phyloP scores from a whole-genome alignment of 2,888 invertebrate species.

The Plebejus melissa region DNA sequence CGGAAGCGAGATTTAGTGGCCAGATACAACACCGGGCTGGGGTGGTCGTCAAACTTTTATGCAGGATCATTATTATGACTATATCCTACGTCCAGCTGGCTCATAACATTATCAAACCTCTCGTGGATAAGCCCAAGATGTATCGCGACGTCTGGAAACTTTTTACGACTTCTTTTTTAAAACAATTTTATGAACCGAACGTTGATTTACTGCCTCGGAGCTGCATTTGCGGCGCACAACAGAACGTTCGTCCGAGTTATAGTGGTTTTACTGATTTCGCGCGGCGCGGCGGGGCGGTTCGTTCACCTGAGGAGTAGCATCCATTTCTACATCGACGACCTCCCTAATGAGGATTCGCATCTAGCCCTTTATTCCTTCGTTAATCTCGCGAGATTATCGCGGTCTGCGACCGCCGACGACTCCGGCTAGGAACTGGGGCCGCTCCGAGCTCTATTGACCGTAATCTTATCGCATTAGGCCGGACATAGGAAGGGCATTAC shows the following conservation, averaged over 20 bases:
- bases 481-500: constrained; percentile 78
- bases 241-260: constrained; percentile 54
- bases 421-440: constrained; percentile 26
- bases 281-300: constrained; percentile 53
- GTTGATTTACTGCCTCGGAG: constrained; percentile 56
- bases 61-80: constrained; percentile 29
- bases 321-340: constrained; percentile 46
- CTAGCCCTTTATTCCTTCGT: background rate
- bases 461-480: constrained; percentile 75
- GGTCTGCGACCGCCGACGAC: constrained; percentile 10
- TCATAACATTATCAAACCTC: background rate
- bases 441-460: constrained; percentile 48
- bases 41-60: constrained; percentile 54
- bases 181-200: constrained; percentile 48
- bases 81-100: background rate
- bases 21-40: constrained; percentile 51
- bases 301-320: constrained; percentile 54
- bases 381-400: background rate
- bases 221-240: constrained; percentile 56
- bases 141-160: background rate
- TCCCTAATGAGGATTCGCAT: constrained; percentile 29
- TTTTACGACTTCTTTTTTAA: constrained; percentile 44
- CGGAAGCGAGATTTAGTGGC: constrained; percentile 65
- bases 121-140: background rate
- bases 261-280: constrained; percentile 56